phyloP scores from a whole-genome alignment of 2,797 vertebrate species.

The Paratrypauchen microcephalus region DNA sequence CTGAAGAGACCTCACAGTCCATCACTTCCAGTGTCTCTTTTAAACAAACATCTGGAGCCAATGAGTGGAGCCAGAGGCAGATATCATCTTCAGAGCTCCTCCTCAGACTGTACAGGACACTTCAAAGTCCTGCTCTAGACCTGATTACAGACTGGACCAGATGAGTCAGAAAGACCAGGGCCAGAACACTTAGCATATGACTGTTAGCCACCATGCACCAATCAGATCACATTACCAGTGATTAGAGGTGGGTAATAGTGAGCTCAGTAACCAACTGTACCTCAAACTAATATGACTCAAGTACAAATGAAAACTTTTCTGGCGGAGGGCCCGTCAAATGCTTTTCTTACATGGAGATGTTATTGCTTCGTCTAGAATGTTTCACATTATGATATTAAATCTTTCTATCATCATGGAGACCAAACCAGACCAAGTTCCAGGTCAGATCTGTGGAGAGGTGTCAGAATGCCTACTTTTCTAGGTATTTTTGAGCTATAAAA shows the following conservation, averaged over 20 bases:
- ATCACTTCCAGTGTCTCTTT: slow-evolving; percentile 9
- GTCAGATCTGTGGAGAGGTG: too few relatives aligned
- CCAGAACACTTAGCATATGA: neutral
- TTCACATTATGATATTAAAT: too few relatives aligned
- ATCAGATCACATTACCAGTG: neutral
- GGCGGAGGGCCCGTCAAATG: too few relatives aligned
- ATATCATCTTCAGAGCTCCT: slow-evolving; percentile 43
- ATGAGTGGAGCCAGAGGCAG: slow-evolving; percentile 70
- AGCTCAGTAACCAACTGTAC: too few relatives aligned
- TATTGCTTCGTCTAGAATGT: too few relatives aligned
- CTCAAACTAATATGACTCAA: too few relatives aligned
- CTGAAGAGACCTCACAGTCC: neutral
- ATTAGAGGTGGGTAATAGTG: neutral
- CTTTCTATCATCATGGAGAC: too few relatives aligned
- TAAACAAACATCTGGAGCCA: slow-evolving; percentile 66
- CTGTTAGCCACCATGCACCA: neutral
- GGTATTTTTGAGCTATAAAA: too few relatives aligned
- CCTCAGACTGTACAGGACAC: neutral
- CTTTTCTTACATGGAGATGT: too few relatives aligned
- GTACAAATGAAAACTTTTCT: too few relatives aligned
- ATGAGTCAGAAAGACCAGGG: neutral
- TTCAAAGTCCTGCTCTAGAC: slow-evolving; percentile 5
- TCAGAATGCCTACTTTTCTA: too few relatives aligned
- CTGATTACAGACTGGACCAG: neutral
- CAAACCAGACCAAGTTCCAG: too few relatives aligned